Percentiles rank a stretch among this genome's conserved stretches.
phyloP scores from a whole-genome alignment of 2,113 vertebrate genomes.

The Mandrillus leucophaeus region DNA sequence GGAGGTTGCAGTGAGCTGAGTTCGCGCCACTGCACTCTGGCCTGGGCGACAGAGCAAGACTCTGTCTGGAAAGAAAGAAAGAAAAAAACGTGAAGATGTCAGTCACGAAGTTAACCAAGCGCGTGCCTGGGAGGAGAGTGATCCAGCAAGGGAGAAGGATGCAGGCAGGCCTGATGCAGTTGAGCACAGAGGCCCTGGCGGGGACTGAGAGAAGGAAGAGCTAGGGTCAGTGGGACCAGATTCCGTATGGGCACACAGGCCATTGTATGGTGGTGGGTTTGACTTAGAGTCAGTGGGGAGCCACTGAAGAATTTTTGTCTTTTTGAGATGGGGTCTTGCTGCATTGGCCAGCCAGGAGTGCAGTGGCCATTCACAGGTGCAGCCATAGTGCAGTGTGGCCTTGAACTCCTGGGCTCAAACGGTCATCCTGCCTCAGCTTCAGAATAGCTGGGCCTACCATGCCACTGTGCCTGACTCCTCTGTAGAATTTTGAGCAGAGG shows the following conservation, averaged over 20 bases:
- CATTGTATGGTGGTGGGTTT: not conserved
- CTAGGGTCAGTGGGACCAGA: not conserved
- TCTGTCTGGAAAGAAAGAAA: too few relatives aligned
- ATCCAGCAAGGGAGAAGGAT: fast-evolving
- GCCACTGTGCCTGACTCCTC: not conserved
- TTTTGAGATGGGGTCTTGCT: not conserved
- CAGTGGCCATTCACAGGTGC: not conserved
- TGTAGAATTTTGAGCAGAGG: too few relatives aligned
- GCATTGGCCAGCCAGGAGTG: not conserved
- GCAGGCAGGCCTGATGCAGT: fast-evolving
- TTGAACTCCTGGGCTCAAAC: not conserved
- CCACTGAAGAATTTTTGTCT: not conserved
- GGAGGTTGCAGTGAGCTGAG: too few relatives aligned
- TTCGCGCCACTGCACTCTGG: too few relatives aligned
- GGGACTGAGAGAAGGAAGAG: not conserved
- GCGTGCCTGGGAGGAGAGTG: fast-evolving
- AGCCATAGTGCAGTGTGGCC: not conserved
- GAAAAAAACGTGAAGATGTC: too few relatives aligned
- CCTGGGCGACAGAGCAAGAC: too few relatives aligned
- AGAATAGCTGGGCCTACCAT: not conserved
- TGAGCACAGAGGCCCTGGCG: not conserved
- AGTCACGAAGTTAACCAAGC: not conserved
- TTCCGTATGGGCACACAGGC: fast-evolving
- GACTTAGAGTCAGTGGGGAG: not conserved
- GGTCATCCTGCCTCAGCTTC: not conserved